Percentiles rank a stretch among this genome's conserved stretches.
Evolutionary conservation across 2,888 invertebrate genomes (phyloP).

Genomic region (Drosophila anomelani): DNA sequence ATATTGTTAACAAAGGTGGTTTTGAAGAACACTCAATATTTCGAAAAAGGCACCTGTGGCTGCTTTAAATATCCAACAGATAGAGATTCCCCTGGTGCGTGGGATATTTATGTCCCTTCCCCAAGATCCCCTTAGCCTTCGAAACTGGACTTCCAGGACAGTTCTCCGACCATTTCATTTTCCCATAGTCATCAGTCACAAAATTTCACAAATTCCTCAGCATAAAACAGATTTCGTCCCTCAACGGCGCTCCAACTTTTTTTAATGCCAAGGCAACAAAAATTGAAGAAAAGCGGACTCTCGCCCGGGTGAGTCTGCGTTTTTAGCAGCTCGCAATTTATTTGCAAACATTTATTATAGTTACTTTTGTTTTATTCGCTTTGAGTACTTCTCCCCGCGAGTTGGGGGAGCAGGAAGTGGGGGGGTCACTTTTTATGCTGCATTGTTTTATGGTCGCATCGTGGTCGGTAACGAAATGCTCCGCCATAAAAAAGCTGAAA

Average conservation of each 20-base stretch:
- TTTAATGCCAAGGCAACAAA: slow-evolving; percentile 59
- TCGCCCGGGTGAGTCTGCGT: slow-evolving; percentile 21
- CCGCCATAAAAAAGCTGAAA: slow-evolving; percentile 31
- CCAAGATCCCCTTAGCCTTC: slow-evolving; percentile 1
- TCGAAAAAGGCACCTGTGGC: neutral
- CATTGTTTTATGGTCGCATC: slow-evolving; percentile 75
- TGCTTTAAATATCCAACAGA: neutral
- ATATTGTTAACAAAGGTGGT: neutral
- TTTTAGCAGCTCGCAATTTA: slow-evolving; percentile 73
- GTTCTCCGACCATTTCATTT: slow-evolving; percentile 6
- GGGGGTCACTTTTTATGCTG: slow-evolving; percentile 66
- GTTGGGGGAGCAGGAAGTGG: neutral
- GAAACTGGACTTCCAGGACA: neutral
- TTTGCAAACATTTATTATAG: slow-evolving; percentile 80
- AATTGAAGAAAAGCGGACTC: slow-evolving; percentile 26
- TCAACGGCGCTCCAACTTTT: slow-evolving; percentile 67
- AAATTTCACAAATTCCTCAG: slow-evolving; percentile 70
- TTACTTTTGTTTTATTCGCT: slow-evolving; percentile 76
- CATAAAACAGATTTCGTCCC: slow-evolving; percentile 77
- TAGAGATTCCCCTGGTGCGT: neutral
- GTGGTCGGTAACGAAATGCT: slow-evolving; percentile 49
- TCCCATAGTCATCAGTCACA: slow-evolving; percentile 65
- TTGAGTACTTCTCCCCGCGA: slow-evolving; percentile 66
- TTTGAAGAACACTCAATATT: neutral
- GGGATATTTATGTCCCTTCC: neutral